phyloP scores from a whole-genome alignment of 2,113 vertebrate species.

The Amia ocellicauda region DNA sequence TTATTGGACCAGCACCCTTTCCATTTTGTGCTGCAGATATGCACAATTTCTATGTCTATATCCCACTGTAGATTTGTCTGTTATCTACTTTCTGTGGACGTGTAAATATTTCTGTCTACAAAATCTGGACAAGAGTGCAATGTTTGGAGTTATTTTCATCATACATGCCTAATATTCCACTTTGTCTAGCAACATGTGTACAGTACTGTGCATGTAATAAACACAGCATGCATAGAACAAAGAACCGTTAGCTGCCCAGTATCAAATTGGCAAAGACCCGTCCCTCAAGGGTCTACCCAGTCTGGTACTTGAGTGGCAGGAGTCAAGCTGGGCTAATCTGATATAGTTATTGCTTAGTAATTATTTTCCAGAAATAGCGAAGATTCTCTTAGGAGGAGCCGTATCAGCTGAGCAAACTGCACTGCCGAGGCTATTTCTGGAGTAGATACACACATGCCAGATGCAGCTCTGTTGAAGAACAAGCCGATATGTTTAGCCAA shows the following conservation, averaged over 20 bases:
- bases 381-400: constrained; percentile 6
- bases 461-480: neutral
- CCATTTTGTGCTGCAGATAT: too few relatives aligned
- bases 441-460: neutral
- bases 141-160: too few relatives aligned
- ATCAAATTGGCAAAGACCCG: neutral
- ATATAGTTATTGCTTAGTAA: constrained; percentile 5
- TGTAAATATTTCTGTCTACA: too few relatives aligned
- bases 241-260: neutral
- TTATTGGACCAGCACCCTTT: too few relatives aligned
- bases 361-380: constrained; percentile 24
- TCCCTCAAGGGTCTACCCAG: neutral
- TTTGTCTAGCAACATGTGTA: too few relatives aligned
- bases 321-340: neutral
- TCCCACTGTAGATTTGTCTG: too few relatives aligned
- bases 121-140: too few relatives aligned
- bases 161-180: too few relatives aligned
- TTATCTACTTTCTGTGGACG: too few relatives aligned
- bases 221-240: too few relatives aligned
- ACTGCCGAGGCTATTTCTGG: neutral
- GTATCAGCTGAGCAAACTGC: neutral
- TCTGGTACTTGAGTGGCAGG: neutral
- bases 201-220: too few relatives aligned
- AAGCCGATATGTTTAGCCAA: constrained; percentile 4
- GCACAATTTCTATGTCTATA: too few relatives aligned